Base-by-base conservation (phyloP, 2,888 invertebrate genomes). In the Cheilosia impressa region DNA sequence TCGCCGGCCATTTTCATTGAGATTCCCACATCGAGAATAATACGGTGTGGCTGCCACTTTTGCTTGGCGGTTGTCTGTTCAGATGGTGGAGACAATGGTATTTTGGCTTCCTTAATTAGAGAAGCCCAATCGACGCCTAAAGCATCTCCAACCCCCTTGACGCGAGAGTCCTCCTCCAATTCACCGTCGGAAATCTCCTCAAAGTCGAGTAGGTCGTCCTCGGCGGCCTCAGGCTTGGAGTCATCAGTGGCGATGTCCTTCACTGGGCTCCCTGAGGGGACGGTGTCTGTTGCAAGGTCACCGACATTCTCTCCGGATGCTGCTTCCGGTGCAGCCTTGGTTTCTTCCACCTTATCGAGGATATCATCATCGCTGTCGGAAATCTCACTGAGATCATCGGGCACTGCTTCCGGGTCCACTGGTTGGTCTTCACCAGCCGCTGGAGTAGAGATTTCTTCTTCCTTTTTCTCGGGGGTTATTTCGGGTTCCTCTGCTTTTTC, bases 41-140 rank as follows among this genome's bases (percentile, higher is more conserved):
- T 95, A 79, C 95, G 95, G 91, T 95, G 95, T 5, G 97, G 95
- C 88, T 95, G 95, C 96, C 97, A 98, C 52, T 96, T 95, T 87
- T 96, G 95, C 84, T 97, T 95, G 1, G 96, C 95, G 5, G 88
- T 94, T 90, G 89, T 93, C 7, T 94, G 89, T 31, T 91, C 91
- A 3, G 65, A 89, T 45, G 88, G 88, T 22, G 43, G 62, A 15
- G 76, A 45, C 88, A 92, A 92, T 1, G 89, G 88, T 0, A 88
- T 88, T 52, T 94, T 93, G 5, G 96, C 96, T 92, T 97, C 97
- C 2, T 96, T 96, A 0, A 97, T 96, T 57, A 98, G 93, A 90
- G 97, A 97, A 13, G 97, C 96, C 98, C 98, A 98, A 92, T 98
- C 98, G 1, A 98, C 98, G n/a, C 98, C 98, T 34, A 98, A 93